Conservation (phyloP, 2,113 vertebrate genomes). For the Dromas ardeola region DNA sequence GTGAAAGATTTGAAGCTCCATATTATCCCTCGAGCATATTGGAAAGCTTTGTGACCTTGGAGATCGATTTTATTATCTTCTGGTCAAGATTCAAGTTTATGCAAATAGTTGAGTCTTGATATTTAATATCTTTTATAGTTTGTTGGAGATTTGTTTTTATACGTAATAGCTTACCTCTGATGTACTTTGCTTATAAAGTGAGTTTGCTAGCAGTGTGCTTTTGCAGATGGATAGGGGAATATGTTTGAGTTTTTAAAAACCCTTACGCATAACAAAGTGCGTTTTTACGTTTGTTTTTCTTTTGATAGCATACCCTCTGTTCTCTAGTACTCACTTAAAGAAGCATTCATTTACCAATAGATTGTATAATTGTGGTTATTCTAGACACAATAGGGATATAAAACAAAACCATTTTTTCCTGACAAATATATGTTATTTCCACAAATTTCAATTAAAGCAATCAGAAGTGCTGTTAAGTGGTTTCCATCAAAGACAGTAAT, state of each 20-base stretch:
- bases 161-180: neutral
- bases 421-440: neutral
- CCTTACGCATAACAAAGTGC: neutral
- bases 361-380: neutral
- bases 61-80: neutral
- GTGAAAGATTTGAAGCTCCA: neutral
- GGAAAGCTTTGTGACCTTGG: neutral
- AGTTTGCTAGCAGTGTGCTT: neutral
- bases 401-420: neutral
- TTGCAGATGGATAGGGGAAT: neutral
- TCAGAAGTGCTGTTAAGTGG: neutral
- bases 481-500: constrained; percentile 23
- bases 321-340: neutral
- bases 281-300: neutral
- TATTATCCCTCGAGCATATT: neutral
- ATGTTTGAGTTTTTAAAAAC: neutral
- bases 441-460: constrained; percentile 32
- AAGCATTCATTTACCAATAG: neutral
- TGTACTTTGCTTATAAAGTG: neutral
- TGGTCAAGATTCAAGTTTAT: neutral
- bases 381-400: neutral
- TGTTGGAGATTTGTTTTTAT: neutral
- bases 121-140: neutral
- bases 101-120: neutral
- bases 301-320: neutral